A percentile compares a stretch with the other conserved stretches of the same genome.
These are phyloP conservation scores for Ceratosolen solmsi DNA, from an alignment of 1,140 invertebrate genomes.

Conservation along the genomic window DNA sequence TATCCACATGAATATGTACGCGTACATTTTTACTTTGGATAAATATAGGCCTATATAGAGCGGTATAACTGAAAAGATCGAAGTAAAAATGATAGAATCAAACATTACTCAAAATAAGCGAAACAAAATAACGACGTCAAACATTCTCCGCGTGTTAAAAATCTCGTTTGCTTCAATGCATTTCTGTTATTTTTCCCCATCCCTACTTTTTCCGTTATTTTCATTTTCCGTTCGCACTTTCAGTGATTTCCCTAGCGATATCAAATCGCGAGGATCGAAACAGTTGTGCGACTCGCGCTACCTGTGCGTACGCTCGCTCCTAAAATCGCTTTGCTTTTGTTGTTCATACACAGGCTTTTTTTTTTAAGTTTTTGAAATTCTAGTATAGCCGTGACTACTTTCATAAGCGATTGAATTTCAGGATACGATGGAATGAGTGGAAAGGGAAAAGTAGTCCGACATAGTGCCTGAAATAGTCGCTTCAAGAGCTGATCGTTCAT, in stretches of 20 bases:
- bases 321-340: not conserved
- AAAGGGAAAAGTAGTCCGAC: not conserved
- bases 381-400: not conserved
- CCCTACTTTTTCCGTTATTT: conserved; percentile 28
- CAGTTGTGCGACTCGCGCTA: conserved; percentile 23
- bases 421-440: not conserved
- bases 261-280: conserved; percentile 49
- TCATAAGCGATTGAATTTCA: no score
- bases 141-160: conserved; percentile 42
- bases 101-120: conserved; percentile 21
- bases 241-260: conserved; percentile 51
- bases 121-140: conserved; percentile 30
- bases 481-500: no score
- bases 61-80: not conserved
- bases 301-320: not conserved
- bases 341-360: not conserved
- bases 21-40: not conserved
- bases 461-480: no score
- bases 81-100: not conserved
- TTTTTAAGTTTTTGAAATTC: not conserved
- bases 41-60: not conserved
- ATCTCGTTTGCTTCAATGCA: conserved; percentile 38
- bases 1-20: not conserved
- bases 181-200: conserved; percentile 6
- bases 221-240: conserved; percentile 45